phyloP scores from a whole-genome alignment of 2,888 invertebrate genomes.

The Stenurella melanura region DNA sequence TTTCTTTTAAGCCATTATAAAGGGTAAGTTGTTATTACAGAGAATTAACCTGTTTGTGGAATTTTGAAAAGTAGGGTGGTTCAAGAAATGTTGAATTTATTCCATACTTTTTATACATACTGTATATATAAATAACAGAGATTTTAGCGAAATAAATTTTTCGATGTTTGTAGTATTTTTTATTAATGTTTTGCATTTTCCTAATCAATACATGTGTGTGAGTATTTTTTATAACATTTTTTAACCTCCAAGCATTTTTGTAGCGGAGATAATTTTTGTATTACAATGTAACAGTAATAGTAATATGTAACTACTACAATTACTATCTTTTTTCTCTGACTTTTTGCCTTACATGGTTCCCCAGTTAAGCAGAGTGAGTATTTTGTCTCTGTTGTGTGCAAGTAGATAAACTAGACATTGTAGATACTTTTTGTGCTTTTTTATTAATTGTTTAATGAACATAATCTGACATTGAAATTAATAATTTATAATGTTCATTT shows the following conservation, averaged over 20 bases:
- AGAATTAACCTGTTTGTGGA: no score
- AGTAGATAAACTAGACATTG: slow-evolving; percentile 67
- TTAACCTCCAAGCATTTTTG: slow-evolving; percentile 74
- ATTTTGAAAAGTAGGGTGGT: no score
- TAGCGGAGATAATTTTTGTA: slow-evolving; percentile 69
- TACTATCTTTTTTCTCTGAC: slow-evolving; percentile 77
- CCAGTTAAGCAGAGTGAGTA: slow-evolving; percentile 84
- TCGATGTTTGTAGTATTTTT: slow-evolving; percentile 47
- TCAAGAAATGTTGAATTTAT: no score
- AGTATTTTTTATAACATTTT: slow-evolving; percentile 71
- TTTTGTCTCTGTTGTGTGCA: slow-evolving; percentile 76
- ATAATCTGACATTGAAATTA: slow-evolving; percentile 41
- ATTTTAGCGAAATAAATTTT: no score
- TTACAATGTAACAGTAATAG: slow-evolving; percentile 60
- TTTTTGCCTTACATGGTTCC: slow-evolving; percentile 83
- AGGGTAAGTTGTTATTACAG: no score
- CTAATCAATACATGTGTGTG: slow-evolving; percentile 82
- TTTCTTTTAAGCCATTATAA: no score
- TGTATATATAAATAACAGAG: no score
- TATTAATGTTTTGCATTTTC: not conserved
- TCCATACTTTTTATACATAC: no score
- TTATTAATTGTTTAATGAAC: slow-evolving; percentile 53
- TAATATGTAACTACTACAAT: slow-evolving; percentile 71
- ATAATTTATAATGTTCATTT: slow-evolving; percentile 36
- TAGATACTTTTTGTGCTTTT: slow-evolving; percentile 64